These are phyloP conservation scores for Prochilodus magdalenae DNA, from an alignment of 2,113 vertebrate genomes.

Conservation along the genomic window DNA sequence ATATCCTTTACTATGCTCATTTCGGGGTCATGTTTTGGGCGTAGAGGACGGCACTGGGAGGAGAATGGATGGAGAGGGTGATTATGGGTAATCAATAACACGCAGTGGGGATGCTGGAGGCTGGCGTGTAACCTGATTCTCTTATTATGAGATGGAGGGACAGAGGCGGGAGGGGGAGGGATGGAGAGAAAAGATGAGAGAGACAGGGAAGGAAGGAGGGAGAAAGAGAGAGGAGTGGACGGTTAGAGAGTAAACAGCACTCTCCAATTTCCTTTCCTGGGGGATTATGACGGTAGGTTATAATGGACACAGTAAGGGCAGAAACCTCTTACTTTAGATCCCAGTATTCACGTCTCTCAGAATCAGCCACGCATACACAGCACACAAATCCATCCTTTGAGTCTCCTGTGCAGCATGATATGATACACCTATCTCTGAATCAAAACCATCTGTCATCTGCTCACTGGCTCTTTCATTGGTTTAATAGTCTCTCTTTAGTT, in stretches of 20 bases:
- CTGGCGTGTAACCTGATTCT: constrained; percentile 72
- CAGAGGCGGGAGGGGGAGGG: constrained; percentile 38
- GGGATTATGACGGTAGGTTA: constrained; percentile 44
- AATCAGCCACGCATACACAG: not conserved
- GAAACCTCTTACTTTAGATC: not conserved
- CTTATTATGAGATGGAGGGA: constrained; percentile 51
- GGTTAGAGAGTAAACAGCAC: constrained; percentile 54
- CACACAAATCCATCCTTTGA: not conserved
- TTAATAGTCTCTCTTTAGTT: not conserved
- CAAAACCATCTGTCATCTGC: not conserved
- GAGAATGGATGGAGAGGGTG: constrained; percentile 60
- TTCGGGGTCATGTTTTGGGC: constrained; percentile 16
- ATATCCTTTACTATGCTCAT: not conserved
- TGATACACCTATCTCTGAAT: not conserved
- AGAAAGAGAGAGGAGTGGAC: constrained; percentile 20
- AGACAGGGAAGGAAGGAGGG: constrained; percentile 18
- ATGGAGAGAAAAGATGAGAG: constrained; percentile 28
- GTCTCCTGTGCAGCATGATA: not conserved
- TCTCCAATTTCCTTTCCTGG: constrained; percentile 49
- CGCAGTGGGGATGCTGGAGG: constrained; percentile 52
- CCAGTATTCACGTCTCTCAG: not conserved
- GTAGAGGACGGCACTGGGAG: constrained; percentile 12
- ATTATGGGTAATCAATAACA: constrained; percentile 74
- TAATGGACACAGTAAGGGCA: constrained; percentile 25
- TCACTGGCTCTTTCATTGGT: not conserved